Base-by-base conservation (phyloP, 2,888 invertebrate species). In the Phortica magna region DNA sequence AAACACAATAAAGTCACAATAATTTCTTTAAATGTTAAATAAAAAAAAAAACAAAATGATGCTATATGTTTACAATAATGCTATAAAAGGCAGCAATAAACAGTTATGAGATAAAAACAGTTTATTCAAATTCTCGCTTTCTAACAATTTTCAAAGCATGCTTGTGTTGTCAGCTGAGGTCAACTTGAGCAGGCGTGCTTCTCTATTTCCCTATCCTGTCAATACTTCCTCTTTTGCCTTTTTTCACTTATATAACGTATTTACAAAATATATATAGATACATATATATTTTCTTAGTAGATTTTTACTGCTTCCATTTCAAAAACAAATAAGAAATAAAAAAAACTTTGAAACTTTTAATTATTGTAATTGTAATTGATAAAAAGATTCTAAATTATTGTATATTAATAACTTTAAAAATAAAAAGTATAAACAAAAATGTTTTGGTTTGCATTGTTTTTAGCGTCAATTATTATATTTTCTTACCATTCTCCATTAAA, bases 221-320 rank as follows among this genome's bases (percentile, higher is more conserved):
- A 75, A 73, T 72, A 73, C 57, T 22, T 61, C 41, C 22, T 12
- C 39, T 72, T 67, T 55, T 76, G 43, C 68, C 41, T 14, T 73
- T 42, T 67, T 42, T 19, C 71, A 42, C 19, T 64, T 68, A 72
- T 48, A 78, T 39, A 74, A 48, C 22, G 41, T 73, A 72, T 72
- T 7, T 61, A 61, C n/a, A 55, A 22, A 43, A 12, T 79, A 78
- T 42, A 79, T 65, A 67, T 48, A n/a, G 22, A 42, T 65, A 57
- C 7, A 75, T 73, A 79, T 82, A 83, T 83, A 85, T 85, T 84
- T 84, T 85, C 83, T 81, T 84, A 85, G 84, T 85, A 85, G 84
- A 81, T 84, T 84, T 85, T 84, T 85, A 85, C 83, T 81, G 80
- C 83, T 84, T 84, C 83, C 80, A 81, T 67, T 22, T 31, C 73